Base-by-base conservation (phyloP, 1,140 invertebrate genomes). In the Pemphigus obesinymphae region DNA sequence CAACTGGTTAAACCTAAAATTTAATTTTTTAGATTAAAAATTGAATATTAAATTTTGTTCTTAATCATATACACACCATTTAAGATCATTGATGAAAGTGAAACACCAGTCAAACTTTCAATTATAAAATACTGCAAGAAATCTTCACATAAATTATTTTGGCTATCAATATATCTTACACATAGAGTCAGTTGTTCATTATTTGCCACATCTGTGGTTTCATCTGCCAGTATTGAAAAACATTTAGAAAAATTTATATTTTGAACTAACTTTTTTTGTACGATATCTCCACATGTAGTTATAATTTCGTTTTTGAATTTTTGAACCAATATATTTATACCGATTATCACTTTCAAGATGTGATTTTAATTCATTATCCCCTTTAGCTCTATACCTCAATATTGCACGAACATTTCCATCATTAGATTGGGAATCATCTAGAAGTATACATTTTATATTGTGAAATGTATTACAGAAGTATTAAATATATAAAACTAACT, bases 251-350 rank as follows among this genome's bases (percentile, higher is more conserved):
- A 29, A 37, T 82, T 82, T 20, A 82, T 34, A 53, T 48, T 48
- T 55, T 50, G 7, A 13, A 82, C 40, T 8, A 82, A 43, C 29
- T 82, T 70, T 31, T 82, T 61, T 29, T 26, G 15, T 7, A 70
- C 34, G 10, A 66, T 48, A 50, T 82, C 66, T 37, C 20, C n/a
- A 31, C 40, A 82, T 50, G 7, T 17, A 1, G 3, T n/a, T 45
- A 72, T 31, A n/a, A 66, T n/a, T 66, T 66, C 83, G 83, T 86
- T 85, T n/a, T 85, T 85, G 84, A 83, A 85, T 84, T 82, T 70
- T 75, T 53, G 83, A 82, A 6, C 66, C 10, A 31, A 50, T 20
- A 72, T 82, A 70, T 82, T 66, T 66, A 10, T n/a, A 23, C 2
- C 37, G 37, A 15, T n/a, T 6, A 26, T 75, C n/a, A 70, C 55